Percentiles rank a stretch among this genome's conserved stretches.
Conservation (phyloP, 2,113 vertebrate species). For the Bos javanicus region DNA sequence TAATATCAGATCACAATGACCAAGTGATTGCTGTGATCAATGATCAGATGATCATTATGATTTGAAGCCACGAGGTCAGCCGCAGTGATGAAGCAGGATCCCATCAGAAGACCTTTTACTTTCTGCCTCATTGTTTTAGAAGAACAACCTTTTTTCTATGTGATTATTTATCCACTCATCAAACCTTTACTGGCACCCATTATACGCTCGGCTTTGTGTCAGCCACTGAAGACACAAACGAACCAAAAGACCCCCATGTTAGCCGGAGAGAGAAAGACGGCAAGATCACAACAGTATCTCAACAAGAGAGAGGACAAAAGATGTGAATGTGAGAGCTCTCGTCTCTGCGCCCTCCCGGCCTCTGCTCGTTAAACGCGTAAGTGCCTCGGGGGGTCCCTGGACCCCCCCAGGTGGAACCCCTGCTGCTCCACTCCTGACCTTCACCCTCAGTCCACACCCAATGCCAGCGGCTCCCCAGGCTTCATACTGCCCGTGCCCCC, state of each 20-base stretch:
- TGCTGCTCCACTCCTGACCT: accelerated
- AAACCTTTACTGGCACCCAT: accelerated
- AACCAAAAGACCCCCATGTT: accelerated
- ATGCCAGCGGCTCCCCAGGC: neutral
- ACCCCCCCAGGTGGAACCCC: accelerated
- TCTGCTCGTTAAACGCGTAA: accelerated
- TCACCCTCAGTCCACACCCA: neutral
- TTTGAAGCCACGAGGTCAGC: too few relatives aligned
- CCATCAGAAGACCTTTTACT: neutral
- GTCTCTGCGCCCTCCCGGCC: accelerated
- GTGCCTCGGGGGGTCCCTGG: accelerated
- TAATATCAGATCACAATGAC: neutral
- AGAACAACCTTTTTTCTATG: accelerated
- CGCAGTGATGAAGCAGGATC: accelerated
- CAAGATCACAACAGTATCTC: neutral
- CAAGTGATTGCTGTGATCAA: neutral
- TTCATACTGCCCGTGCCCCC: accelerated
- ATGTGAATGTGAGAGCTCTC: accelerated
- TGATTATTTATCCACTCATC: accelerated
- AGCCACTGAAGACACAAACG: neutral
- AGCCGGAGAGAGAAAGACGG: neutral
- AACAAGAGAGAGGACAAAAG: neutral
- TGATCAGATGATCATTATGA: accelerated
- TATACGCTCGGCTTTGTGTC: accelerated
- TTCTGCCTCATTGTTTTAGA: accelerated